phyloP scores from a whole-genome alignment of 2,797 vertebrate genomes.

The Todus mexicanus region DNA sequence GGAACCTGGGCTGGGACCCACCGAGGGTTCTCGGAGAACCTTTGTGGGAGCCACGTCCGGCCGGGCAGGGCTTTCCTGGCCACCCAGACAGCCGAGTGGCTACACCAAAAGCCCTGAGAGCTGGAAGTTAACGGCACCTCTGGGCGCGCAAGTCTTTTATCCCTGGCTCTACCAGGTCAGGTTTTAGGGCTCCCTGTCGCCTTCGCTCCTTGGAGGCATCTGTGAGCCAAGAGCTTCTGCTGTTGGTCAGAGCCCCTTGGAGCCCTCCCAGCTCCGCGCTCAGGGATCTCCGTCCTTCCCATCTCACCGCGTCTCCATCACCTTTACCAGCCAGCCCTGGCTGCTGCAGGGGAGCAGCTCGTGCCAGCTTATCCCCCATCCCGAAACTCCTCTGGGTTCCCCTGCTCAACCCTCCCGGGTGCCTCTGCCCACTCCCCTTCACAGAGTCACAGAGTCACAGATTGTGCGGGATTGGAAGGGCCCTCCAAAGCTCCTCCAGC shows the following conservation, averaged over 20 bases:
- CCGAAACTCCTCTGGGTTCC: too few species aligned
- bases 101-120: neutral
- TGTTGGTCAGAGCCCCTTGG: neutral
- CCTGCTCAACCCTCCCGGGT: neutral
- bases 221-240: neutral
- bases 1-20: too few species aligned
- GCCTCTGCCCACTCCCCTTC: neutral
- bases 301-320: neutral
- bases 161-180: neutral
- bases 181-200: neutral
- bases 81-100: neutral
- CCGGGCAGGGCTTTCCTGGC: neutral
- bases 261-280: neutral
- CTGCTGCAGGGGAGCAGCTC: neutral
- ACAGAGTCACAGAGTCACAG: too few species aligned
- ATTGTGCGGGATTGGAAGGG: too few species aligned
- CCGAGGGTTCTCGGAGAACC: neutral
- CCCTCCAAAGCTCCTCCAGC: too few species aligned
- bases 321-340: neutral
- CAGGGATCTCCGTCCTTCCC: neutral
- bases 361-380: neutral
- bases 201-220: neutral
- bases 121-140: neutral
- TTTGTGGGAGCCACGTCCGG: neutral
- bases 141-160: neutral